These are phyloP conservation scores for Cactoblastis cactorum DNA, from an alignment of 2,888 invertebrate species.

Conservation along the genomic window DNA sequence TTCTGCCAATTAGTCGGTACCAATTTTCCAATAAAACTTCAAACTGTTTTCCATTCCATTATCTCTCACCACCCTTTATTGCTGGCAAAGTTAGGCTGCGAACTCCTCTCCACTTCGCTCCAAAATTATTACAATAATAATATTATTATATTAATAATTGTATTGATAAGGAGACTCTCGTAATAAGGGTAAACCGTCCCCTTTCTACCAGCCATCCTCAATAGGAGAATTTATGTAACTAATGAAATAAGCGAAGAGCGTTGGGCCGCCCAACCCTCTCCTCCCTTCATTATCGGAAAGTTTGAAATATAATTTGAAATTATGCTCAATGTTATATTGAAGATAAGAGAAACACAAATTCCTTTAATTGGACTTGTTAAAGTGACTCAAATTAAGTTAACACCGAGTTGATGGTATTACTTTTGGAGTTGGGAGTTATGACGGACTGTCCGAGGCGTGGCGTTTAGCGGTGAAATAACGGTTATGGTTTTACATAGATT, in stretches of 20 bases:
- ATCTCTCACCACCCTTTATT: slow-evolving; percentile 78
- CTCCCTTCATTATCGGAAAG: slow-evolving; percentile 80
- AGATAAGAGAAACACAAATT: slow-evolving; percentile 81
- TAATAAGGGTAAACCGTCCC: slow-evolving; percentile 80
- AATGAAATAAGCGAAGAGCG: slow-evolving; percentile 78
- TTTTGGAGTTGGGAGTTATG: slow-evolving; percentile 76
- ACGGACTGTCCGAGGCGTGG: slow-evolving; percentile 68
- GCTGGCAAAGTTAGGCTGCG: slow-evolving; percentile 76
- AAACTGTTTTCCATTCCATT: slow-evolving; percentile 80
- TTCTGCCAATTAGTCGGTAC: slow-evolving; percentile 75
- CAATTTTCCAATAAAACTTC: slow-evolving; percentile 80
- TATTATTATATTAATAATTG: slow-evolving; percentile 80
- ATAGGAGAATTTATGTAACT: slow-evolving; percentile 80
- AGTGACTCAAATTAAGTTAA: slow-evolving; percentile 80
- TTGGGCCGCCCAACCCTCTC: slow-evolving; percentile 50
- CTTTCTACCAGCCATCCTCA: slow-evolving; percentile 78
- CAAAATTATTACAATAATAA: slow-evolving; percentile 79
- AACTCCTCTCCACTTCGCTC: slow-evolving; percentile 65
- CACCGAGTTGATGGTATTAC: slow-evolving; percentile 79
- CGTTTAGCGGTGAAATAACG: slow-evolving; percentile 63
- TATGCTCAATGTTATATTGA: slow-evolving; percentile 80
- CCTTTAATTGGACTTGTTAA: slow-evolving; percentile 80
- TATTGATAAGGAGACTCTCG: slow-evolving; percentile 80
- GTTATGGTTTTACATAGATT: slow-evolving; percentile 59
- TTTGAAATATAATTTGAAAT: slow-evolving; percentile 81